These are phyloP conservation scores for Melinaea menophilus DNA, from an alignment of 2,888 invertebrate species.

Conservation along the genomic window DNA sequence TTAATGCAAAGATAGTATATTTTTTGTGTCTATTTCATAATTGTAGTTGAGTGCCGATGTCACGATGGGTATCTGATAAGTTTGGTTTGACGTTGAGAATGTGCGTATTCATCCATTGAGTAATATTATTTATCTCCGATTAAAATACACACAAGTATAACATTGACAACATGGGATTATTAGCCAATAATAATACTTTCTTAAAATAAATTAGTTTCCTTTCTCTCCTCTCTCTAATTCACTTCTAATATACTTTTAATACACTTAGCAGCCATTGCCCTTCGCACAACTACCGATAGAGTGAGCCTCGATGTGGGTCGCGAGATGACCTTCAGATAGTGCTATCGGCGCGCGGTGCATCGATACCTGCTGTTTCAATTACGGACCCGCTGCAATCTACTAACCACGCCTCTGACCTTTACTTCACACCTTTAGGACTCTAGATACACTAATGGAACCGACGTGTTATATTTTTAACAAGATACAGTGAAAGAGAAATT, in stretches of 20 bases:
- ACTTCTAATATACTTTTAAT: background rate
- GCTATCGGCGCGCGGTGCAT: slow-evolving; percentile 40
- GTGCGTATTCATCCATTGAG: slow-evolving; percentile 18
- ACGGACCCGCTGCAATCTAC: slow-evolving; percentile 54
- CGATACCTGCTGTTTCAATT: slow-evolving; percentile 73
- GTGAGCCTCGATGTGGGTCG: slow-evolving; percentile 48
- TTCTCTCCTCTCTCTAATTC: no score
- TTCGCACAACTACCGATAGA: slow-evolving; percentile 5
- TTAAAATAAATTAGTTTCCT: no score
- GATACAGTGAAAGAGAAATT: background rate
- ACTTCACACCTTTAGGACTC: slow-evolving; percentile 21
- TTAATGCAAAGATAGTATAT: no score
- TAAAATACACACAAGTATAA: no score
- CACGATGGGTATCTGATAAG: slow-evolving; percentile 14
- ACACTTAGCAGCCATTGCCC: slow-evolving; percentile 3
- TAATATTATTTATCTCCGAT: background rate
- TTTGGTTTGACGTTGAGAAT: slow-evolving; percentile 19
- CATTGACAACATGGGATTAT: no score
- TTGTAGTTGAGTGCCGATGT: no score
- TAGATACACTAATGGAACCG: background rate
- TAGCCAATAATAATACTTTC: no score
- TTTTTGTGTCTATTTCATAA: no score
- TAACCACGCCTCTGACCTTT: slow-evolving; percentile 62
- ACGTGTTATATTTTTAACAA: background rate
- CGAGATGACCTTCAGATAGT: slow-evolving; percentile 45